Conservation (phyloP, 1,140 invertebrate species). For the Hesperophylax magnus region DNA sequence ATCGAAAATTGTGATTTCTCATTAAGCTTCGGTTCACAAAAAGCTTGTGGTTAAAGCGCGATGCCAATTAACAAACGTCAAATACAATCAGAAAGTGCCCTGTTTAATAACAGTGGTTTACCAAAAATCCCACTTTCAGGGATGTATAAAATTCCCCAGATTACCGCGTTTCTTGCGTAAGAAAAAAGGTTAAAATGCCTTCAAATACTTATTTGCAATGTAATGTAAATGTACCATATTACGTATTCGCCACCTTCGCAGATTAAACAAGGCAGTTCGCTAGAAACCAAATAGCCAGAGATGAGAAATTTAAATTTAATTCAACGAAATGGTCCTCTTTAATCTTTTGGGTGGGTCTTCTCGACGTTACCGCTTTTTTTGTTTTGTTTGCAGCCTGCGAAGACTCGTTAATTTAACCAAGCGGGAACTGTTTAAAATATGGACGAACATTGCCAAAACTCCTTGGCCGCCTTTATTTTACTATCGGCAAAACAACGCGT, state of each 20-base stretch:
- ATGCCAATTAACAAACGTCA: too few species aligned
- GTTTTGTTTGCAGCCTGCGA: constrained; percentile 45
- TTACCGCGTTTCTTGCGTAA: too few species aligned
- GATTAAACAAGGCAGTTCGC: neutral
- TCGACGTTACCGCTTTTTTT: constrained; percentile 36
- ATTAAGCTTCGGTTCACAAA: too few species aligned
- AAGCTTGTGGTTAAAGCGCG: too few species aligned
- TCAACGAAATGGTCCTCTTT: constrained; percentile 47
- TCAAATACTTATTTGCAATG: too few species aligned
- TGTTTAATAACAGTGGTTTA: too few species aligned
- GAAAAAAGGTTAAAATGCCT: too few species aligned
- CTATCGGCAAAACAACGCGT: constrained; percentile 4
- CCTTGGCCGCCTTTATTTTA: constrained; percentile 37
- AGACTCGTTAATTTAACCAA: constrained; percentile 53
- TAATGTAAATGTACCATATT: neutral
- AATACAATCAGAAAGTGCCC: too few species aligned
- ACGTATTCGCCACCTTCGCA: neutral
- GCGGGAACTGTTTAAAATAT: constrained; percentile 49
- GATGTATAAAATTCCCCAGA: too few species aligned
- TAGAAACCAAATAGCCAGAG: neutral
- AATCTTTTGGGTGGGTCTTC: constrained; percentile 42
- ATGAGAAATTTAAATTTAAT: constrained; percentile 54
- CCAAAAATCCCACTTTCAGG: too few species aligned
- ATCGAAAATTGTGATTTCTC: too few species aligned
- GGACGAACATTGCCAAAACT: constrained; percentile 40